Evolutionary conservation across 2,113 vertebrate species (phyloP), one percentile per base, ranked within the genome.

Genomic region (Hippopotamus amphibius): DNA sequence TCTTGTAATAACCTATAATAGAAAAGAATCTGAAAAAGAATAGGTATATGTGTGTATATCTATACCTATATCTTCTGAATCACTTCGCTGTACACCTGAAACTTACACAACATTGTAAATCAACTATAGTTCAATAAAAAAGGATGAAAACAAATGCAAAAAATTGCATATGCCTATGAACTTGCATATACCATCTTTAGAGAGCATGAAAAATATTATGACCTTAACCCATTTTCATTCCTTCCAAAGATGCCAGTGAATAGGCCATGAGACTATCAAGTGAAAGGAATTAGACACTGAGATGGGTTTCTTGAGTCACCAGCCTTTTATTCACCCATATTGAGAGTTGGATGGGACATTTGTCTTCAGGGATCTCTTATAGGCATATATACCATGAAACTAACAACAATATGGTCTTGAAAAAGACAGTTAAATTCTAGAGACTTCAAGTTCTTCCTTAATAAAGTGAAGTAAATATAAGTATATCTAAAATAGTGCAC

Each of bases 381-480:
- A 66, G 33, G 17, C 21, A n/a, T 0, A 10, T 26, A 14, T 1
- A 5, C 6, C 22, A 61, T 16, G 30, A 55, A 92, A 41, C 22
- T 63, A 55, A 26, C 7, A 59, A 17, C 10, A 46, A 43, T n/a
- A 11, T 16, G 10, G 48, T 72, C n/a, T 92, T 81, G 28, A 88
- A n/a, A 48, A 92, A 46, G 22, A 15, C 4, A 30, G 37, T 22
- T 19, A n/a, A 74, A 6, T 41, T 57, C 21, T 46, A 13, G 21
- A 93, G 69, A 95, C 9, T 59, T 87, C 14, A 41, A 9, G 3
- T 19, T 83, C 2, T 77, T 53, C 28, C 8, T 86, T 77, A 74
- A 88, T 43, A 87, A 95, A 72, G 90, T 79, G 2, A 71, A 59
- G 41, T 37, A 76, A 83, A 63, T 61, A 33, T 37, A 76, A 83